These are phyloP conservation scores for Drosophila barbarae DNA, from an alignment of 2,888 invertebrate species.

Conservation along the genomic window DNA sequence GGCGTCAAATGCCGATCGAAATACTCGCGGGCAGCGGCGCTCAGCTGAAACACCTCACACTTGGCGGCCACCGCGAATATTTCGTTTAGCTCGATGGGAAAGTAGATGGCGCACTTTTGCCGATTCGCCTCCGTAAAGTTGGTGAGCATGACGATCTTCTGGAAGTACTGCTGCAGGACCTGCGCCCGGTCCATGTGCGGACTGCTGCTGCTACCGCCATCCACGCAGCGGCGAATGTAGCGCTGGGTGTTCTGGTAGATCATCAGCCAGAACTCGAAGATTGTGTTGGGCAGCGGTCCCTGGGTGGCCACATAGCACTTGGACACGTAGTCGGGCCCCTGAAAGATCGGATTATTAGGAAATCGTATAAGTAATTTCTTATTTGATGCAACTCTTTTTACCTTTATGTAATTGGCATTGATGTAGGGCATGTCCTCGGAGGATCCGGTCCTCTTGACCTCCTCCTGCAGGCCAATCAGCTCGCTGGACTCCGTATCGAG, in stretches of 20 bases:
- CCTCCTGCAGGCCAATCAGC: constrained; percentile 52
- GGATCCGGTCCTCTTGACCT: constrained; percentile 6
- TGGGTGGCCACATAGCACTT: constrained; percentile 95
- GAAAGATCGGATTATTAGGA: constrained; percentile 48
- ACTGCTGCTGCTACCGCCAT: constrained; percentile 67
- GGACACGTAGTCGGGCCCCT: constrained; percentile 94
- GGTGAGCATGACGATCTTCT: constrained; percentile 93
- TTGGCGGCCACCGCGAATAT: constrained; percentile 78
- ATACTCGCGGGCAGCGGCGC: constrained; percentile 47
- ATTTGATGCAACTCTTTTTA: constrained; percentile 74
- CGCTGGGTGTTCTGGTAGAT: constrained; percentile 82
- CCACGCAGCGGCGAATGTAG: constrained; percentile 66
- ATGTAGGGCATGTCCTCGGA: constrained; percentile 84
- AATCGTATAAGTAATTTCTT: neutral
- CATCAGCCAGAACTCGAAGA: constrained; percentile 95
- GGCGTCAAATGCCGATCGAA: constrained; percentile 55
- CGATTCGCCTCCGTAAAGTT: constrained; percentile 91
- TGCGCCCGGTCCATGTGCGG: constrained; percentile 66
- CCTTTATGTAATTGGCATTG: constrained; percentile 96
- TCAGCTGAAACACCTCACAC: constrained; percentile 64
- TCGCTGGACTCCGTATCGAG: constrained; percentile 79
- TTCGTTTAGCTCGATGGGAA: constrained; percentile 84
- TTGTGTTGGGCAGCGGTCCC: constrained; percentile 93
- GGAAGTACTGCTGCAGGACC: constrained; percentile 79
- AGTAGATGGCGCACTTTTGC: constrained; percentile 93